These are phyloP conservation scores for Panorpa germanica DNA, from an alignment of 2,888 invertebrate genomes.

Conservation along the genomic window DNA sequence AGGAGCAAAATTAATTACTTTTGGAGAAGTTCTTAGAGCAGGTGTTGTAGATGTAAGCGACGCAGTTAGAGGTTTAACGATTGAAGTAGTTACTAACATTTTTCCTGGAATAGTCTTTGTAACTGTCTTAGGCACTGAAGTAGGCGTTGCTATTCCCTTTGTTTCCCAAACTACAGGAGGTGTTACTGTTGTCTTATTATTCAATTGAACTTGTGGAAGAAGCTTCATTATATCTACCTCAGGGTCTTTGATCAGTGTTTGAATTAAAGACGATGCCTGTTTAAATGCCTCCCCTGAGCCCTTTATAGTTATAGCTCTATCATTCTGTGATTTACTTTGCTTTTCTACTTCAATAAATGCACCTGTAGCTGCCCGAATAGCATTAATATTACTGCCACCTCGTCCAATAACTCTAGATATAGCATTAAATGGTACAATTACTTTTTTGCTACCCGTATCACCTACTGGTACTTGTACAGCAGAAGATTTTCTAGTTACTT, in stretches of 20 bases:
- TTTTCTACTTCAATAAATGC: constrained; percentile 98
- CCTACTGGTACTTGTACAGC: constrained; percentile 23
- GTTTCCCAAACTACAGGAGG: constrained; percentile 38
- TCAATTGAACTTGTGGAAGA: constrained; percentile 43
- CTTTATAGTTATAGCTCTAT: constrained; percentile 88
- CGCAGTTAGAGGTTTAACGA: neutral
- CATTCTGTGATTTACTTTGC: constrained; percentile 84
- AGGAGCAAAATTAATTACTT: constrained; percentile 15
- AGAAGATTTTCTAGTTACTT: constrained; percentile 75
- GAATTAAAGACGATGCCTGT: constrained; percentile 80
- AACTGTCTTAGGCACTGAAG: constrained; percentile 2
- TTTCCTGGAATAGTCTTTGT: constrained; percentile 9
- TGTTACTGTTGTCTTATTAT: constrained; percentile 28
- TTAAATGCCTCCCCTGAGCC: constrained; percentile 83
- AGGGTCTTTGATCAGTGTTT: constrained; percentile 84
- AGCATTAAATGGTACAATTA: constrained; percentile 83
- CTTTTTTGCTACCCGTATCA: constrained; percentile 59
- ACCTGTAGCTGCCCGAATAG: constrained; percentile 88
- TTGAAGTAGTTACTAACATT: constrained; percentile 6
- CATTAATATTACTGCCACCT: constrained; percentile 95
- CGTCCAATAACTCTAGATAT: constrained; percentile 95
- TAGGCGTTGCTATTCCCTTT: constrained; percentile 27
- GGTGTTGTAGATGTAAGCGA: neutral
- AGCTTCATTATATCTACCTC: constrained; percentile 78
- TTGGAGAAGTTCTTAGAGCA: neutral